Base-by-base conservation (phyloP, 2,113 vertebrate species). In the Diadophis punctatus region DNA sequence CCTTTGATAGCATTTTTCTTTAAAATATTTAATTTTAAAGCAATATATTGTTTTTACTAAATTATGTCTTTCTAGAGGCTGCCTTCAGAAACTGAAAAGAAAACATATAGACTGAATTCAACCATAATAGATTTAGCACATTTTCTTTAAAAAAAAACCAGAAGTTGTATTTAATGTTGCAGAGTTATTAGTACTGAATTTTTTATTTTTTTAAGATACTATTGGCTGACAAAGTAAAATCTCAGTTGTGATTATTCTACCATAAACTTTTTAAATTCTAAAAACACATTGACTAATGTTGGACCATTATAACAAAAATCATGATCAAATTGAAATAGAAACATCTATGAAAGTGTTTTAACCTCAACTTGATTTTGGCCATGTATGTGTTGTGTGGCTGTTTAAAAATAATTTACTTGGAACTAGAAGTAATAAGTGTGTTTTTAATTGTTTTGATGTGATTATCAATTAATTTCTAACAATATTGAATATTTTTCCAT, bases 1-100 rank as follows among this genome's bases (percentile, higher is more conserved):
- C 87, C 93, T 95, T 58, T 94, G 87, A 51, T 96, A 93, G 94
- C 87, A 90, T 87, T 92, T 92, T 94, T 87, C 30, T 93, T 10
- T 27, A 89, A 94, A 91, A 92, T 22, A 63, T 90, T 84, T 68
- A 86, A 53, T 93, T 34, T 27, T 95, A 91, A 94, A 18, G n/a
- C 88, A 89, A 91, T 49, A 95, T 85, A 87, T 96, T 80, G 34
- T 43, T 89, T 89, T 90, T 92, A 8, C 89, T 84, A 94, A 90
- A 63, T 84, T 88, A 12, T 18, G 52, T 91, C 93, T 95, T 68
- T 84, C 12, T 92, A 93, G 58, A 91, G 91, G 93, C 92, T 94
- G 93, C 91, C 87, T 53, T 94, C 91, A 88, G 89, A 91, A 93
- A 90, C 48, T 18, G 12, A 90, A 91, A 93, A 93, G 86, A 86